Base-by-base conservation (phyloP, 2,113 vertebrate species). In the Oryzias curvinotus region DNA sequence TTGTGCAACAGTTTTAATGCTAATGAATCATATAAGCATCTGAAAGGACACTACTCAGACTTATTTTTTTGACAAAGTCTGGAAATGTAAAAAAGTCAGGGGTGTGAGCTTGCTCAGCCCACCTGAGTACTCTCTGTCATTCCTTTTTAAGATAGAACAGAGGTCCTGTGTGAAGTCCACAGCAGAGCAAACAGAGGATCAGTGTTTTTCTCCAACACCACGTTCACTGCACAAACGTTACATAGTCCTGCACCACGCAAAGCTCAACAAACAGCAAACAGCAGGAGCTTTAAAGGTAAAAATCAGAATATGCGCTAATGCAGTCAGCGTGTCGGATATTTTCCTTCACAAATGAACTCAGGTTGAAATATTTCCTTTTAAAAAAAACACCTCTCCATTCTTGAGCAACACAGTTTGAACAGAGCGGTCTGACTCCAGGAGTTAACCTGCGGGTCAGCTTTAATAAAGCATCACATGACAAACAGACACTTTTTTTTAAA, bases 271-370 rank as follows among this genome's bases (percentile, higher is more conserved):
- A 77, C 49, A 18, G 71, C 72, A 77, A 80, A 62, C 69, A 67
- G 55, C 44, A 2, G 7, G 61, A 74, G 48, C 81, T 82, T 84
- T 84, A 75, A 85, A 84, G 83, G 63, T 0, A 0, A 45, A 56
- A 77, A 62, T 57, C 16, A 3, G 45, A 62, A 66, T 75, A 21
- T 17, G 23, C 53, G 62, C 23, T 81, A 77, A 83, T 15, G 5
- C 15, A 21, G 43, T 81, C 67, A 68, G 52, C 1, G 49, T 30
- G 57, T 44, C 46, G 16, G 58, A 60, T 66, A 21, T 63, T 79
- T 78, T 69, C 46, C 63, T 68, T 68, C 4, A 57, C 7, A 54
- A 72, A 14, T 56, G 4, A 73, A 60, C 45, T 46, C 16, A 21
- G 3, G 16, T 41, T 25, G 49, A 14, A 68, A 49, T 8, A 1